phyloP scores from a whole-genome alignment of 2,797 vertebrate species.

The Staurois parvus region DNA sequence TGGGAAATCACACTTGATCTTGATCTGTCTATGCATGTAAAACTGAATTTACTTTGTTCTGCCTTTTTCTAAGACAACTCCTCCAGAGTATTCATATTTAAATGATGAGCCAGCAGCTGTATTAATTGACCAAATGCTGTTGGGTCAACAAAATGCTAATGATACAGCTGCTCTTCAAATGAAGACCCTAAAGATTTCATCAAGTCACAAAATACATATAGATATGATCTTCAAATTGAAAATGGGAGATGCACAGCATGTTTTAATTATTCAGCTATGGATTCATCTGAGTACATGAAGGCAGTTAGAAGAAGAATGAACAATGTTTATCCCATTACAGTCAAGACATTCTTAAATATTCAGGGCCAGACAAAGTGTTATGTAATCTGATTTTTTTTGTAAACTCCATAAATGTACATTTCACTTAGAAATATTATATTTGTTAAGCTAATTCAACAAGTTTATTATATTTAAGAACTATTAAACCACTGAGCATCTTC shows the following conservation, averaged over 20 bases:
- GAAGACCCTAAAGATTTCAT: background rate
- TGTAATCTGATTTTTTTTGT: background rate
- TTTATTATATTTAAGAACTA: no score
- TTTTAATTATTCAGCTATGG: background rate
- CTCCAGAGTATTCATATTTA: constrained; percentile 7
- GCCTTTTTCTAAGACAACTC: background rate
- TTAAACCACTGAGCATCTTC: no score
- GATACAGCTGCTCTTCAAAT: background rate
- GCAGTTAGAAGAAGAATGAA: background rate
- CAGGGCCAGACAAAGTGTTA: background rate
- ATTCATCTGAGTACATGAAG: background rate
- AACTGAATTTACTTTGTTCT: background rate
- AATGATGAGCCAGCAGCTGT: constrained; percentile 4
- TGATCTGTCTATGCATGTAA: constrained; percentile 15
- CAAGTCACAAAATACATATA: background rate
- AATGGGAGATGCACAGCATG: background rate
- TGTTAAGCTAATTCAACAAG: no score
- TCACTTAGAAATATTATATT: no score
- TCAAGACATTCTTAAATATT: background rate
- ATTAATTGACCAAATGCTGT: constrained; percentile 43
- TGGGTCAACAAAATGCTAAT: constrained; percentile 33
- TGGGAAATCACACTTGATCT: constrained; percentile 24
- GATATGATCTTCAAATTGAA: background rate
- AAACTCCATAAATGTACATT: no score
- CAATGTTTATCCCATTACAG: background rate